phyloP scores from a whole-genome alignment of 2,888 invertebrate species.

The Pachliopta kotzebuea region DNA sequence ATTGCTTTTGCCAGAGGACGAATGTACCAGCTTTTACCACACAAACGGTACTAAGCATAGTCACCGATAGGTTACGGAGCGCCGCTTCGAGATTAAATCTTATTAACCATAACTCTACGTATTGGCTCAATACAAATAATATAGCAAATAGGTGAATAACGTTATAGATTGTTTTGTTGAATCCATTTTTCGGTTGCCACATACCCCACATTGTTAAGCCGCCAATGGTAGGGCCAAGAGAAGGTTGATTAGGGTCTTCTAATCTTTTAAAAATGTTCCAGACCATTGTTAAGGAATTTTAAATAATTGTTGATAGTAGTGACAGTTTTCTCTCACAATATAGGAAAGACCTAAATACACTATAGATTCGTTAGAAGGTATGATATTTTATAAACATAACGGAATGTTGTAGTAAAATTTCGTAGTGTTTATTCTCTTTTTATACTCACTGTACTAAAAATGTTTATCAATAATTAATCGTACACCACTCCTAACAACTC shows the following conservation, averaged over 20 bases:
- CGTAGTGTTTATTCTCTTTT: too few species aligned
- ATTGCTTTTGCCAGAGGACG: conserved; percentile 53
- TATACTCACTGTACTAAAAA: too few species aligned
- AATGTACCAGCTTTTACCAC: conserved; percentile 58
- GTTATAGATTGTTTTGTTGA: conserved; percentile 41
- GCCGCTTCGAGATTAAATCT: conserved; percentile 52
- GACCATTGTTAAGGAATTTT: conserved; percentile 23
- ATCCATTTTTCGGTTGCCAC: conserved; percentile 45
- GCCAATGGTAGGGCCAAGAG: conserved; percentile 52
- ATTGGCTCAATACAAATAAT: conserved; percentile 58
- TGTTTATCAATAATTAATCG: too few species aligned
- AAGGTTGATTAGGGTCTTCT: conserved; percentile 45
- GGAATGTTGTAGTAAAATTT: too few species aligned
- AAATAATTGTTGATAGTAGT: too few species aligned
- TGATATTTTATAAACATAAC: too few species aligned
- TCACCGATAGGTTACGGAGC: conserved; percentile 56
- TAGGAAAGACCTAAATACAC: too few species aligned
- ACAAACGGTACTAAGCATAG: conserved; percentile 62
- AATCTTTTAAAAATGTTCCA: conserved; percentile 31
- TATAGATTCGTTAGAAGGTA: too few species aligned
- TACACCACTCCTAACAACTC: too few species aligned
- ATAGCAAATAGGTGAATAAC: conserved; percentile 46
- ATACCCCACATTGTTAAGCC: conserved; percentile 54
- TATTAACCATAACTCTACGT: conserved; percentile 59
- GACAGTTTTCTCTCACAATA: too few species aligned